Conservation (phyloP, 2,888 invertebrate genomes). For the Mamestra brassicae region DNA sequence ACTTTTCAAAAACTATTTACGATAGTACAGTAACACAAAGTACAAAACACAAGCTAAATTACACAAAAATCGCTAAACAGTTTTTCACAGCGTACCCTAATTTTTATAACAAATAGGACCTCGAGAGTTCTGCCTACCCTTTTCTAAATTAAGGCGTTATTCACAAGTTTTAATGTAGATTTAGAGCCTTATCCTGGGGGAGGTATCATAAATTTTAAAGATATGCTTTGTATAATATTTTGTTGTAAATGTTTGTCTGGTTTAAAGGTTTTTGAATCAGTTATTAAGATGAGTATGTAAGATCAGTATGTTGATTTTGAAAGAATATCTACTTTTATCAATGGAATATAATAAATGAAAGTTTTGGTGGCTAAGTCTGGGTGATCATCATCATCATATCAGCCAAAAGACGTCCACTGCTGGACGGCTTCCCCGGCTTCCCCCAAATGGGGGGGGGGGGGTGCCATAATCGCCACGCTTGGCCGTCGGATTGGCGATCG, state of each 20-base stretch:
- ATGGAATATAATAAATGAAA: no score
- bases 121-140: constrained; percentile 46
- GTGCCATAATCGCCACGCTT: no score
- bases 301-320: neutral
- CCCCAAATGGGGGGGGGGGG: no score
- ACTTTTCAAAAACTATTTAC: no score
- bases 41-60: neutral
- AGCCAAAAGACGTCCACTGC: no score
- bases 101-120: constrained; percentile 50
- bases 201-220: constrained; percentile 47
- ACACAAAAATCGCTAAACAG: constrained; percentile 24
- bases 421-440: no score
- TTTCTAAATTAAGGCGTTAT: constrained; percentile 55
- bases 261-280: constrained; percentile 7
- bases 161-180: constrained; percentile 63
- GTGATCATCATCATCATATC: no score
- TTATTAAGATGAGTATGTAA: constrained; percentile 8
- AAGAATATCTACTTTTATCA: neutral
- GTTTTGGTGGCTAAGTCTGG: no score
- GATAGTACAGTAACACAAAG: no score
- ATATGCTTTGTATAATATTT: constrained; percentile 45
- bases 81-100: constrained; percentile 5
- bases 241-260: constrained; percentile 27
- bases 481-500: no score
- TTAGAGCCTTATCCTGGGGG: constrained; percentile 49